Conservation (phyloP, 2,797 vertebrate species). For the Sebastes vulpes region DNA sequence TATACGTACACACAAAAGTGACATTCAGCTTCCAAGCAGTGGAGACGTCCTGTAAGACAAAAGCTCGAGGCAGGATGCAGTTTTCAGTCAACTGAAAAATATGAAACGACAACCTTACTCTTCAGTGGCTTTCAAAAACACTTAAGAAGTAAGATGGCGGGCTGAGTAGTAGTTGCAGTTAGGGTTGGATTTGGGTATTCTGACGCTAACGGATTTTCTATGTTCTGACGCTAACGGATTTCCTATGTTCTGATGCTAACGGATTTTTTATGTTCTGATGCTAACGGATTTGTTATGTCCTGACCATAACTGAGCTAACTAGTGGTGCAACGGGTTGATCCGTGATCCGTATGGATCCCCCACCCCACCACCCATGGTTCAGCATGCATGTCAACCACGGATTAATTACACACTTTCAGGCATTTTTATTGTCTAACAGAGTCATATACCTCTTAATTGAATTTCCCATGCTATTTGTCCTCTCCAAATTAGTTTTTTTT, state of each 20-base stretch:
- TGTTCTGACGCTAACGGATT: no score
- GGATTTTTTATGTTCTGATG: fast-evolving
- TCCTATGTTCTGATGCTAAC: background rate
- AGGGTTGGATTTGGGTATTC: background rate
- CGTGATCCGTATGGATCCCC: no score
- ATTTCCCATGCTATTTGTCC: no score
- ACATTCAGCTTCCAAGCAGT: background rate
- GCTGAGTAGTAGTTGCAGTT: background rate
- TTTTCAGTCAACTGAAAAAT: constrained; percentile 5
- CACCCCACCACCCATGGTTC: no score
- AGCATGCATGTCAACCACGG: no score
- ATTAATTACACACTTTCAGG: no score
- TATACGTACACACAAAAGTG: background rate
- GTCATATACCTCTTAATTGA: no score
- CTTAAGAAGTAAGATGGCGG: background rate
- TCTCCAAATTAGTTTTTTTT: no score
- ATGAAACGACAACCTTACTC: constrained; percentile 1
- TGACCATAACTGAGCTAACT: no score
- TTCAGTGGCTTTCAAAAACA: constrained; percentile 2
- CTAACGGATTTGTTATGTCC: background rate
- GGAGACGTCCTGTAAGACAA: constrained; percentile 1
- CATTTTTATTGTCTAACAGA: no score
- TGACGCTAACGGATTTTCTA: no score
- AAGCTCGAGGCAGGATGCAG: background rate
- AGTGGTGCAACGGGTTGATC: no score